Base-by-base conservation (phyloP, 1,140 invertebrate species). In the Halyomorpha halys region DNA sequence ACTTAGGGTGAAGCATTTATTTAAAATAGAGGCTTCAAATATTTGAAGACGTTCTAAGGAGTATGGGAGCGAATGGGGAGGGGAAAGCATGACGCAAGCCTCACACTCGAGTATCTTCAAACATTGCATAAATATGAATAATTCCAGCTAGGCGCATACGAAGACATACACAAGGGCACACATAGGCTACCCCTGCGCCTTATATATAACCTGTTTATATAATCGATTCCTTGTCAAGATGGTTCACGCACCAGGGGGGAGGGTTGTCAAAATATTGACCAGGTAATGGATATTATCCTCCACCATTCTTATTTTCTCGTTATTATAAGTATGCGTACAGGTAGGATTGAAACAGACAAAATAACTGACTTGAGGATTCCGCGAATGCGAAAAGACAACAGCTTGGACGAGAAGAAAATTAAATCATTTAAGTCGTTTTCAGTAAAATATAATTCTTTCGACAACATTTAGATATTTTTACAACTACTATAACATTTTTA, bases 51-150 rank as follows among this genome's bases (percentile, higher is more conserved):
- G 34, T 39, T 39, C 34, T 13, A 14, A 11, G 53, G 18, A 56
- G 18, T 16, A 56, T 56, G 53, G 59, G 16, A 23, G 15, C 1
- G 54, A 30, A 16, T 18, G 56, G 2, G 3, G n/a, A 25, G 56
- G 30, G 39, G 30, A 30, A 44, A 19, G 30, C 54, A 59, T 56
- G 53, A 56, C 53, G 53, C 23, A 56, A 15, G 25, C 59, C 44
- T n/a, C 25, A 18, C 47, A 16, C 53, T 56, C 23, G 53, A 56
- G 23, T 25, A 3, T 60, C 59, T 60, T 60, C 59, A 60, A 60
- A 60, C 59, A 60, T 30, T 60, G 59, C 59, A 60, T 60, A 60
- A 60, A 60, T 60, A 60, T 60, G 59, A 60, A 60, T 60, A 60
- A 60, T 60, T 44, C 59, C 11, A 39, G 18, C 49, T 19, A 44